These are phyloP conservation scores for Allolobophora icterica DNA, from an alignment of 2,888 invertebrate genomes.

Conservation along the genomic window DNA sequence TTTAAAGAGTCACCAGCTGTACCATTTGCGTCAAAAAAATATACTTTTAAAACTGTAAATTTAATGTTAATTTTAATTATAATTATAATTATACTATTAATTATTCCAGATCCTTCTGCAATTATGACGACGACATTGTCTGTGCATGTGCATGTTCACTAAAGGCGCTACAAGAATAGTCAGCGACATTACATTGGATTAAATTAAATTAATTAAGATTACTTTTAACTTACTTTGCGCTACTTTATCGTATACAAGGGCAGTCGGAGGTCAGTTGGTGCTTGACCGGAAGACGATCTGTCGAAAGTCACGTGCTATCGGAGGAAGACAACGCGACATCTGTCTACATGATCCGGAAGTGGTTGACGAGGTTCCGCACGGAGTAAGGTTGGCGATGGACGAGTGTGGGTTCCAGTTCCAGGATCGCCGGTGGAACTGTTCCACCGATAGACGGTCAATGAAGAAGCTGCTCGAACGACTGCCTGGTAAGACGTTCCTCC, in stretches of 20 bases:
- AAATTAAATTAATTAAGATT: no score
- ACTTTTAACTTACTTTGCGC: no score
- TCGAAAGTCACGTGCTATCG: constrained; percentile 80
- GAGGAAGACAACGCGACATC: constrained; percentile 72
- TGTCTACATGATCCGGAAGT: constrained; percentile 80
- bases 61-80: no score
- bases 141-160: no score
- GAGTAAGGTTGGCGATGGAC: constrained; percentile 73
- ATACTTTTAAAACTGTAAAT: no score
- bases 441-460: constrained; percentile 68
- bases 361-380: constrained; percentile 79
- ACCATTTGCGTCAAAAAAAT: no score
- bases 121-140: no score
- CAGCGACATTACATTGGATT: no score
- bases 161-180: no score
- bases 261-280: constrained; percentile 77
- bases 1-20: no score
- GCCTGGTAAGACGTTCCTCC: background rate
- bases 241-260: constrained; percentile 54
- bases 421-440: constrained; percentile 85
- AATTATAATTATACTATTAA: no score
- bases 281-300: constrained; percentile 88
- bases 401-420: constrained; percentile 88
- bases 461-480: constrained; percentile 35
- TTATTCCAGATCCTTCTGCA: no score